Evolutionary conservation across 2,113 vertebrate genomes (phyloP), one percentile per base, ranked within the genome.

Genomic region (Ornithorhynchus anatinus): DNA sequence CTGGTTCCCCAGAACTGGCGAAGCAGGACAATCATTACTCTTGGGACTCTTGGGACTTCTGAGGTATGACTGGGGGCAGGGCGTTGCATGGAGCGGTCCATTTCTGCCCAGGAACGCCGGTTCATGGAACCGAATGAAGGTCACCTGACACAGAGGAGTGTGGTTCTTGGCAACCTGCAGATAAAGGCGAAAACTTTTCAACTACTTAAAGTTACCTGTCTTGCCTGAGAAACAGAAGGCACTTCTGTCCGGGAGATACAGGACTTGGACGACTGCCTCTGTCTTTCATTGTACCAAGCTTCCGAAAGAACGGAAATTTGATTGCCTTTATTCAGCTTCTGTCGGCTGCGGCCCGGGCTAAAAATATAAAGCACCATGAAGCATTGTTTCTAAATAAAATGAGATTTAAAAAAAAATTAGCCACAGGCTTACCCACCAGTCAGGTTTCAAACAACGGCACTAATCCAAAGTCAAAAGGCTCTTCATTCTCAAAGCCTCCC

Each of bases 381-480:
- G 7, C n/a, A 44, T 22, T 62, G 10, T 79, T 89, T 88, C 76
- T 80, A 70, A 84, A 77, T 74, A 72, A 88, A 89, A 83, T 50
- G 10, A 60, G 19, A 62, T 63, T 85, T 54, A 38, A 53, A 73
- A 53, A 73, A 70, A 88, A 75, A 69, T 58, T 64, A 43, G 1
- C 32, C 69, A 79, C 64, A 75, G 20, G 4, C 25, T 88, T 78
- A 80, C 43, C 59, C 45, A 44, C 32, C 42, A 43, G 62, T 81
- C 76, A 54, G 54, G 82, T 89, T 88, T 87, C 38, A 78, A 81
- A 77, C 71, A 62, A 71, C 32, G 48, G 10, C 8, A 40, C 39
- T 88, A 79, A 86, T 67, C 56, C 62, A 66, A 81, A 77, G 40
- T 73, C 71, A 85, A 43, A 70, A 45, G 45, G 0, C 5, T 61